Evolutionary conservation across 2,113 vertebrate species (phyloP).

Genomic region (Toxostoma redivivum): DNA sequence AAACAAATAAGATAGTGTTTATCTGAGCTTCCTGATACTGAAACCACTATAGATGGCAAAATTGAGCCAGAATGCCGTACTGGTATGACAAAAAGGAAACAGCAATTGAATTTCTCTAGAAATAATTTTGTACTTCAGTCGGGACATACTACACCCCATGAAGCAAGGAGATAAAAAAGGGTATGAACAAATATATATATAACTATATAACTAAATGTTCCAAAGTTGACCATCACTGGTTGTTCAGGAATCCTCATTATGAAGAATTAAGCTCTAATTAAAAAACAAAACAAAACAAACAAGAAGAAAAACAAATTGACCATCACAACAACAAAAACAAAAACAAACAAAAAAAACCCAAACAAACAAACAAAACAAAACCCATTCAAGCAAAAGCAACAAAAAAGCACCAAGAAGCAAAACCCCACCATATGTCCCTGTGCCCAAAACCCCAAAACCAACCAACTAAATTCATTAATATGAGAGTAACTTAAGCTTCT

Average conservation of each 20-base stretch:
- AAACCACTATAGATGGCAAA: neutral
- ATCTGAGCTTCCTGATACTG: neutral
- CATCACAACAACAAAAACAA: neutral
- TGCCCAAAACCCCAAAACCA: accelerated
- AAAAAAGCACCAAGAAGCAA: accelerated
- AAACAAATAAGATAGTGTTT: neutral
- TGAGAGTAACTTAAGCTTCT: neutral
- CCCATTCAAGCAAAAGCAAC: neutral
- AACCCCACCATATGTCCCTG: accelerated
- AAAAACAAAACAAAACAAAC: neutral
- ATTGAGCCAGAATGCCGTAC: neutral
- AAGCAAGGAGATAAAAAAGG: neutral
- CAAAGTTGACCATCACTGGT: neutral
- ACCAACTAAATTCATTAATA: neutral
- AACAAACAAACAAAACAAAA: neutral
- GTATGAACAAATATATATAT: neutral
- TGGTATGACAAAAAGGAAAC: neutral
- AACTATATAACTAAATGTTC: neutral
- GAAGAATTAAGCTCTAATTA: neutral
- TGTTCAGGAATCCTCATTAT: neutral
- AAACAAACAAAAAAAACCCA: neutral
- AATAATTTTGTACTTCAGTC: neutral
- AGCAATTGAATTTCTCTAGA: neutral
- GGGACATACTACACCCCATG: neutral
- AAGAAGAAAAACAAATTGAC: neutral